Evolutionary conservation across 2,888 invertebrate genomes (phyloP).

Genomic region (Aleiodes leptofemur): DNA sequence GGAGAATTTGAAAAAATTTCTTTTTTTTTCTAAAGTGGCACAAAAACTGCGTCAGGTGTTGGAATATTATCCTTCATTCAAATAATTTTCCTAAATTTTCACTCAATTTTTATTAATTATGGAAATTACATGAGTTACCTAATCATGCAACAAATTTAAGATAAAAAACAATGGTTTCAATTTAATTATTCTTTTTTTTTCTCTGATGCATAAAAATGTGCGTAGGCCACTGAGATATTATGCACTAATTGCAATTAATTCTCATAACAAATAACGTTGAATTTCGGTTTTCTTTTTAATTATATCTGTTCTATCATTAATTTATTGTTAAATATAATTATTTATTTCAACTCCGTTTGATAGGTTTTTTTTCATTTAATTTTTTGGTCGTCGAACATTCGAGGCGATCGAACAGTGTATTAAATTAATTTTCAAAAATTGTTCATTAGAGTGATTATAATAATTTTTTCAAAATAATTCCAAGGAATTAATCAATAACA

Average conservation of each 20-base stretch:
- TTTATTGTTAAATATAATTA: conserved; percentile 5
- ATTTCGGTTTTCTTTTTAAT: too few species aligned
- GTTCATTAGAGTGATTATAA: neutral
- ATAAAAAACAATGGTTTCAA: neutral
- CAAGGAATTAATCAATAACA: too few species aligned
- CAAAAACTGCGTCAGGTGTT: neutral
- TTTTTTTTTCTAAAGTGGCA: neutral
- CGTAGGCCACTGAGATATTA: conserved; percentile 35
- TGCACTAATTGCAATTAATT: neutral
- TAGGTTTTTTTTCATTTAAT: conserved; percentile 12
- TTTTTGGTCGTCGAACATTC: neutral
- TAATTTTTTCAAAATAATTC: neutral
- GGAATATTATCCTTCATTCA: neutral
- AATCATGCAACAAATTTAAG: neutral
- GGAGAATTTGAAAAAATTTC: neutral
- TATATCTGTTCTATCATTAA: neutral
- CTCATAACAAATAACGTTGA: conserved; percentile 27
- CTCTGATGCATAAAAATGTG: conserved; percentile 2
- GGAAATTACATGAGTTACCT: neutral
- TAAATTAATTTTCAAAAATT: too few species aligned
- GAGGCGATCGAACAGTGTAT: neutral
- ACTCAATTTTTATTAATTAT: neutral
- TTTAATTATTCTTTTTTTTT: conserved; percentile 4
- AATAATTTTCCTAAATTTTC: neutral
- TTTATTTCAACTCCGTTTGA: conserved; percentile 11